A percentile compares a stretch with the other conserved stretches of the same genome.
Conservation (phyloP, 2,113 vertebrate genomes). For the Rhinoptilus africanus region DNA sequence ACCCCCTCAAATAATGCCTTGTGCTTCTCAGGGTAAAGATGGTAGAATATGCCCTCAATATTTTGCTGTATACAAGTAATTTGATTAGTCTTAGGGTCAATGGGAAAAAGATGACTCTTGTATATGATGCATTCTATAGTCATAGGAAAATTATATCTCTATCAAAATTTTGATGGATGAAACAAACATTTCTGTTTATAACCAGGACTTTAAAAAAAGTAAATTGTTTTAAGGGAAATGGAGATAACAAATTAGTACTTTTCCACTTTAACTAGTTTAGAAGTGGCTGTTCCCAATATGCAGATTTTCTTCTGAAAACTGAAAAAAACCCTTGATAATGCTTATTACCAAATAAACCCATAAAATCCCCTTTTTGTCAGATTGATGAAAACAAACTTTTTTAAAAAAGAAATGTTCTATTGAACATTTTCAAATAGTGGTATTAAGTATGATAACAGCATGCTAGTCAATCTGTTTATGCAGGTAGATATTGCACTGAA, state of each 20-base stretch:
- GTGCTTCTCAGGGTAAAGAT: background rate
- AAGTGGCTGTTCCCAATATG: background rate
- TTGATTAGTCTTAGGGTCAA: background rate
- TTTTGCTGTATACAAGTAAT: fast-evolving
- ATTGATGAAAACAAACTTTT: background rate
- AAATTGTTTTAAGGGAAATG: background rate
- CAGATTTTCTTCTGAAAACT: background rate
- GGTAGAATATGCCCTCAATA: background rate
- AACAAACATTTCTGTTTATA: background rate
- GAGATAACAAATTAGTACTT: background rate
- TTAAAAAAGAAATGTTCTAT: background rate
- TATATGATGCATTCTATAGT: fast-evolving
- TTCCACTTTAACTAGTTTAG: background rate
- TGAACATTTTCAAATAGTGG: background rate
- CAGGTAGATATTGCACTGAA: background rate
- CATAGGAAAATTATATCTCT: background rate
- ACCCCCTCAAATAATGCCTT: background rate
- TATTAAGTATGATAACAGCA: background rate
- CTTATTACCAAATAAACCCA: background rate
- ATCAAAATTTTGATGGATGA: background rate
- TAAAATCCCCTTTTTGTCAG: background rate
- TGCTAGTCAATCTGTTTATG: background rate
- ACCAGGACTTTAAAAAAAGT: background rate
- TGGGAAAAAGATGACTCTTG: background rate
- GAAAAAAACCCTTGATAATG: background rate